phyloP scores from a whole-genome alignment of 2,888 invertebrate genomes.

The Blastobasis adustella region DNA sequence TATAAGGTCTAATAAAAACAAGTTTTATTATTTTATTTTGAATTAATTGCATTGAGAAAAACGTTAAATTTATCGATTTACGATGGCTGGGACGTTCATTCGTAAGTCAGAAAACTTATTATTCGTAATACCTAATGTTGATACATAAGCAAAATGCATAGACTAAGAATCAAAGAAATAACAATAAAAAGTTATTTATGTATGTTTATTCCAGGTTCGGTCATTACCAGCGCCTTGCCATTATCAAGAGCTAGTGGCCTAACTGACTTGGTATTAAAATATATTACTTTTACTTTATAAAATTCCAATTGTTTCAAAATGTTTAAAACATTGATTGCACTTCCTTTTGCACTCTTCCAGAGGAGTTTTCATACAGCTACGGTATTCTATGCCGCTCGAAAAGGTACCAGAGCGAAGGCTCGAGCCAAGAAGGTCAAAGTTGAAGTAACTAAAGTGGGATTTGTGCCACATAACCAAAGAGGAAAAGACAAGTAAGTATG shows the following conservation, averaged over 20 bases:
- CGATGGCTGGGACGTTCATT: constrained; percentile 52
- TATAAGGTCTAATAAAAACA: too few relatives aligned
- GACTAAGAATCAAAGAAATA: too few relatives aligned
- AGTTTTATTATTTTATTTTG: too few relatives aligned
- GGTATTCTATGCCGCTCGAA: constrained; percentile 83
- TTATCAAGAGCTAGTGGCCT: too few relatives aligned
- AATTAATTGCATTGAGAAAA: too few relatives aligned
- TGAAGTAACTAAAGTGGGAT: constrained; percentile 83
- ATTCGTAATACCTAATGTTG: too few relatives aligned
- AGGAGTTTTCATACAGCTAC: constrained; percentile 72
- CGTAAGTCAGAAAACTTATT: constrained; percentile 32
- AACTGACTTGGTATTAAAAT: not conserved
- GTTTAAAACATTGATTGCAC: not conserved
- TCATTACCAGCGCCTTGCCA: too few relatives aligned
- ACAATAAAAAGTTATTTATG: too few relatives aligned
- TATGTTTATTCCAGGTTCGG: too few relatives aligned
- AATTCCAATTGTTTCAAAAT: constrained; percentile 1
- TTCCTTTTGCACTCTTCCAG: constrained; percentile 29
- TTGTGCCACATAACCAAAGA: constrained; percentile 81
- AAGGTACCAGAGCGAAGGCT: constrained; percentile 86
- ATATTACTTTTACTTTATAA: not conserved
- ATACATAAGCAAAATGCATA: too few relatives aligned
- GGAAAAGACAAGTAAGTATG: constrained; percentile 50
- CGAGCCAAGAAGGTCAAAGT: constrained; percentile 85
- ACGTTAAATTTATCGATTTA: too few relatives aligned